Evolutionary conservation across 2,113 vertebrate genomes (phyloP), one percentile per base, ranked within the genome.

Genomic region (Platysteira castanea): DNA sequence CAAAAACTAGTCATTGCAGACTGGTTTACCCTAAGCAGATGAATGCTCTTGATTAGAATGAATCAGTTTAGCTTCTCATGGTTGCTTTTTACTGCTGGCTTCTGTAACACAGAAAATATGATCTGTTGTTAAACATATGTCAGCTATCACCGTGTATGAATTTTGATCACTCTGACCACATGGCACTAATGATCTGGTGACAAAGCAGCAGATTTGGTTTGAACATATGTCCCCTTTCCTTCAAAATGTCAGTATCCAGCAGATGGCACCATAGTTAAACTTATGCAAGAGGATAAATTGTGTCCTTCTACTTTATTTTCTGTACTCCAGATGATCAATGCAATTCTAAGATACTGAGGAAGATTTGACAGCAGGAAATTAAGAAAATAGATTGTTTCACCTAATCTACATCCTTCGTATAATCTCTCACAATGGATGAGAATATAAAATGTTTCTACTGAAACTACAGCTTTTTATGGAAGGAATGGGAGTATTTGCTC

Each of bases 221-320:
- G 88, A 85, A 87, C 22, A 8, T 28, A 7, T 56, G 70, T 78
- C 37, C 35, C 16, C 9, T 65, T 74, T 89, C 27, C 47, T 65
- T 65, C 63, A 39, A 76, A 91, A 50, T 78, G 23, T 37, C 59
- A 14, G 9, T 44, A 76, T 77, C 81, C 97, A 97, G 89, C 88
- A 98, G 97, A 67, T 97, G 97, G 97, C 94, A 79, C 68, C 49
- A 0, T 71, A 63, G 84, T 87, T 95, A 95, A 95, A 73, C 22
- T 35, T 94, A 85, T 57, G 46, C 71, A 75, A 8, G 6, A 9
- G 23, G 37, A 50, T 41, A 56, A 46, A 49, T 76, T 18, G 22
- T 28, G 91, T 80, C 15, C 41, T 47, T 59, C 27, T 47, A 41
- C 46, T 84, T 87, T 7, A 64, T 85, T 80, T 89, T 78, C 50